Percentiles rank a stretch among this genome's conserved stretches.
Conservation (phyloP, 2,888 invertebrate species). For the Laothoe populi region DNA sequence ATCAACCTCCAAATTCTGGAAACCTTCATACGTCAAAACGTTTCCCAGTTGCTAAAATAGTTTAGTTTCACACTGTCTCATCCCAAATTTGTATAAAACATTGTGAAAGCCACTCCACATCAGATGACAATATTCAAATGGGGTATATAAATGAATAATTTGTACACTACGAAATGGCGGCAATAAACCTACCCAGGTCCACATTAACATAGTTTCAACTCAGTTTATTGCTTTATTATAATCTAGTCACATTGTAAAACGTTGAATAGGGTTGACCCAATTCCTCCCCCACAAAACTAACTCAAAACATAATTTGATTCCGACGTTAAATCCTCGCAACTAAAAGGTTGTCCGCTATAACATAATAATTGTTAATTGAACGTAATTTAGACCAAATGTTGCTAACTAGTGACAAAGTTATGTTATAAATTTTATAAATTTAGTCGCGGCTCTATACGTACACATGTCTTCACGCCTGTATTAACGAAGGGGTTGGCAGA, state of each 20-base stretch:
- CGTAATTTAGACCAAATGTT: conserved; percentile 29
- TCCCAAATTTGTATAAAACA: neutral
- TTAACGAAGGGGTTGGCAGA: no score
- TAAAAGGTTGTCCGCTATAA: conserved; percentile 43
- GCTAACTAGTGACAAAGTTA: neutral
- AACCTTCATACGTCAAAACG: neutral
- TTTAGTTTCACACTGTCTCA: neutral
- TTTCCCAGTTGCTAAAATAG: neutral
- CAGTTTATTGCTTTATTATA: conserved; percentile 44
- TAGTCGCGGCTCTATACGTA: no score
- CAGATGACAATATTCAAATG: conserved; percentile 26
- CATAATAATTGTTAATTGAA: conserved; percentile 47
- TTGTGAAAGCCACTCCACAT: conserved; percentile 6
- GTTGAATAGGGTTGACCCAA: conserved; percentile 31
- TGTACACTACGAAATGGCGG: conserved; percentile 19
- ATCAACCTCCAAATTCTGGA: no score
- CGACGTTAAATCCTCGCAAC: conserved; percentile 37
- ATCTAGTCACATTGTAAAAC: conserved; percentile 40
- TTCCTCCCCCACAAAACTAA: conserved; percentile 39
- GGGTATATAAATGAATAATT: conserved; percentile 22
- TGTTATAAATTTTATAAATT: neutral
- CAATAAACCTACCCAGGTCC: conserved; percentile 29
- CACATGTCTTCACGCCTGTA: no score
- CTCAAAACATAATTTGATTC: conserved; percentile 40
- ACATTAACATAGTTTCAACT: conserved; percentile 48